A percentile compares a stretch with the other conserved stretches of the same genome.
These are phyloP conservation scores for Blastobasis lacticolella DNA, from an alignment of 2,888 invertebrate genomes.

Conservation along the genomic window DNA sequence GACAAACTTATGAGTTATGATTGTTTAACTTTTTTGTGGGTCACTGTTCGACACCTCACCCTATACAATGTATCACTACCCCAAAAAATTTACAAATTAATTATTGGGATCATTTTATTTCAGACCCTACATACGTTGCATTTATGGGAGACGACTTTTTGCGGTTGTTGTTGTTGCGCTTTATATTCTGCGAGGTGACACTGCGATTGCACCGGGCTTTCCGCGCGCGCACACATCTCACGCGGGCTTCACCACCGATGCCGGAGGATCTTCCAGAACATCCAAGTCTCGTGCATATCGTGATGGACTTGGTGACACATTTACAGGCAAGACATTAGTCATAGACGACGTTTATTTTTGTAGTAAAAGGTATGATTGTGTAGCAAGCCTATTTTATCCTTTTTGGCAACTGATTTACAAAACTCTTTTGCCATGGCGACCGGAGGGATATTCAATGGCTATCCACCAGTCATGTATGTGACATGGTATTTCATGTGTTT, in stretches of 20 bases:
- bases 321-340: slow-evolving; percentile 79
- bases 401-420: neutral
- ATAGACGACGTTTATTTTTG: slow-evolving; percentile 8
- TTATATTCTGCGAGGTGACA: slow-evolving; percentile 94
- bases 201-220: slow-evolving; percentile 90
- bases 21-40: too few relatives aligned
- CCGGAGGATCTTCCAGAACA: slow-evolving; percentile 93
- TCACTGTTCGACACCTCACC: too few relatives aligned
- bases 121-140: slow-evolving; percentile 82
- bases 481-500: neutral
- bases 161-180: slow-evolving; percentile 89
- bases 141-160: slow-evolving; percentile 97
- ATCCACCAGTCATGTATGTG: neutral
- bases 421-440: neutral
- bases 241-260: slow-evolving; percentile 88
- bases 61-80: neutral
- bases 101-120: slow-evolving; percentile 17
- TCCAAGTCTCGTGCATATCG: slow-evolving; percentile 83
- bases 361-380: neutral
- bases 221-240: slow-evolving; percentile 88
- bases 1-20: too few relatives aligned
- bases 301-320: slow-evolving; percentile 87
- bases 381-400: neutral
- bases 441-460: neutral
- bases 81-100: neutral